A percentile compares a stretch with the other conserved stretches of the same genome.
Conservation (phyloP, 2,797 vertebrate species). For the Naso thynnoides region DNA sequence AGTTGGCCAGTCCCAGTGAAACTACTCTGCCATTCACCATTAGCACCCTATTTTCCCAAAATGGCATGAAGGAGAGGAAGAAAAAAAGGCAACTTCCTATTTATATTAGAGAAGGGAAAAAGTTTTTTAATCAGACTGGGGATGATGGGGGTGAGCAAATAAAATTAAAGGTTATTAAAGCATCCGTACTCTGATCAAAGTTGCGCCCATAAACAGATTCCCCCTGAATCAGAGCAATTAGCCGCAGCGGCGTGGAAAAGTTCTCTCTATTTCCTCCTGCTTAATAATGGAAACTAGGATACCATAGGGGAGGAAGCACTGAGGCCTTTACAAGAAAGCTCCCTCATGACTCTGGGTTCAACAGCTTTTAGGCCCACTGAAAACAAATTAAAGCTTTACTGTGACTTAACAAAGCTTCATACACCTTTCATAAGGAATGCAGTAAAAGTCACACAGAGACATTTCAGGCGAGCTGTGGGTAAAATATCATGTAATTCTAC, state of each 20-base stretch:
- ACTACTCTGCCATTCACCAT: constrained; percentile 82
- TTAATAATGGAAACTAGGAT: constrained; percentile 84
- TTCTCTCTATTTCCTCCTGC: constrained; percentile 81
- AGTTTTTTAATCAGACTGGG: constrained; percentile 85
- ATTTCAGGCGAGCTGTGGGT: constrained; percentile 47
- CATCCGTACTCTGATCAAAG: constrained; percentile 86
- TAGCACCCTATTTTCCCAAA: constrained; percentile 77
- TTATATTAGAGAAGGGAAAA: constrained; percentile 81
- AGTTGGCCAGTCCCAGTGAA: constrained; percentile 70
- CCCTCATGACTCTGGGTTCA: constrained; percentile 80
- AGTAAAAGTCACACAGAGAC: constrained; percentile 41
- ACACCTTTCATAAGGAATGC: constrained; percentile 57
- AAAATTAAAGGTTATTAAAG: constrained; percentile 89
- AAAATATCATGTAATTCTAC: constrained; percentile 36
- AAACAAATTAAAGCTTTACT: constrained; percentile 82
- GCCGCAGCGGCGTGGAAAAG: constrained; percentile 79
- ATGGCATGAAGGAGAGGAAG: constrained; percentile 70
- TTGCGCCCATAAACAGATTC: constrained; percentile 87
- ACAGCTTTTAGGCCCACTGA: constrained; percentile 77
- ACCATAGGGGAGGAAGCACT: constrained; percentile 73
- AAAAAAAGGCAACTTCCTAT: constrained; percentile 75
- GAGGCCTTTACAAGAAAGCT: constrained; percentile 80
- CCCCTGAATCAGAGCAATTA: constrained; percentile 87
- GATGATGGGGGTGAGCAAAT: constrained; percentile 86
- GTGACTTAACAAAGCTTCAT: constrained; percentile 73